A percentile compares a stretch with the other conserved stretches of the same genome.
phyloP scores from a whole-genome alignment of 2,797 vertebrate species.

The Eulemur albifrons region DNA sequence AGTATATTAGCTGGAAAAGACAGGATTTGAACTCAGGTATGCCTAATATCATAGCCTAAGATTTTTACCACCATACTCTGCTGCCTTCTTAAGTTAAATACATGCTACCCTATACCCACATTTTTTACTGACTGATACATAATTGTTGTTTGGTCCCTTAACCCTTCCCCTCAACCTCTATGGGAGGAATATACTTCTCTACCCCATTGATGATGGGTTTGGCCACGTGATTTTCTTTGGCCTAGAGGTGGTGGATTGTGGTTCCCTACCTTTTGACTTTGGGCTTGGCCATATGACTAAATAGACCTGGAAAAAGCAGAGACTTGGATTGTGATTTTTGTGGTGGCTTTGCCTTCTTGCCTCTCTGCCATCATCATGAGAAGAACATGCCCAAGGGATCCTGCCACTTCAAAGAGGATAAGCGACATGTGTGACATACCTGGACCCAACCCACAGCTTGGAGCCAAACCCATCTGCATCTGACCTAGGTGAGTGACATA shows the following conservation, averaged over 20 bases:
- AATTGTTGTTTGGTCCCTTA: background rate
- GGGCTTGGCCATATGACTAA: background rate
- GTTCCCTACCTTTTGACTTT: background rate
- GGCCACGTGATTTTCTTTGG: background rate
- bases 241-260: background rate
- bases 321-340: background rate
- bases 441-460: background rate
- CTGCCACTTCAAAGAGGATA: background rate
- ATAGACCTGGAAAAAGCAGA: background rate
- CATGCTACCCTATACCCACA: background rate
- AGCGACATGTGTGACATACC: background rate
- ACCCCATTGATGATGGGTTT: background rate
- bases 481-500: background rate
- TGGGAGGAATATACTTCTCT: background rate
- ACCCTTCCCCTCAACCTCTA: background rate
- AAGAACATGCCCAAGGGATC: background rate
- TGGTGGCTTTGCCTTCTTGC: background rate
- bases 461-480: background rate
- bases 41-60: background rate
- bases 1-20: background rate
- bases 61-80: background rate
- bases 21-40: background rate
- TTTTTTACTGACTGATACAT: background rate
- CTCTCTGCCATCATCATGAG: background rate
- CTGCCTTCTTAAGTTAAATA: slow-evolving; percentile 13